Percentiles rank a stretch among this genome's conserved stretches.
These are phyloP conservation scores for Drosophila affinis DNA, from an alignment of 2,888 invertebrate genomes.

Conservation along the genomic window DNA sequence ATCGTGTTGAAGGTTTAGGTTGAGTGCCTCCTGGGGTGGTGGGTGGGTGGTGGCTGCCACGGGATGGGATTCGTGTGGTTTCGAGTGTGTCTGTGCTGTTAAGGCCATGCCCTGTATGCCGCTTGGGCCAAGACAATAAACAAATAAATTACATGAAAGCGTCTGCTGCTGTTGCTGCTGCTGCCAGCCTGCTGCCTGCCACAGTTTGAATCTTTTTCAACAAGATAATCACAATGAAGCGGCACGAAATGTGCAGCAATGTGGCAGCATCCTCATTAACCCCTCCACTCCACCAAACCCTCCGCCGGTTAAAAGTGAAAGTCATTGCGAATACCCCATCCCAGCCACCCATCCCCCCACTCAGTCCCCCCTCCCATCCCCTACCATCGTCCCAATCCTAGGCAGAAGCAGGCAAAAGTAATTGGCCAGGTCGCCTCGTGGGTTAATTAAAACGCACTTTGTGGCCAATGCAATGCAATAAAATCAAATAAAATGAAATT, in stretches of 20 bases:
- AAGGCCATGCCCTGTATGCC: slow-evolving; percentile 37
- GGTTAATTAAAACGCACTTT: slow-evolving; percentile 78
- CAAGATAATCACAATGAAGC: slow-evolving; percentile 77
- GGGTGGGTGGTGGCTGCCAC: slow-evolving; percentile 12
- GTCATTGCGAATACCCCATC: slow-evolving; percentile 57
- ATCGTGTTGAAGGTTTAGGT: slow-evolving; percentile 25
- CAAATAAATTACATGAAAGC: slow-evolving; percentile 78
- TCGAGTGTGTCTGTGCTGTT: slow-evolving; percentile 5
- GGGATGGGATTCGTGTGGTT: not conserved
- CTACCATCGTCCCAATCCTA: slow-evolving; percentile 26
- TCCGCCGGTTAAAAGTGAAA: slow-evolving; percentile 60
- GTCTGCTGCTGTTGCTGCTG: slow-evolving; percentile 13
- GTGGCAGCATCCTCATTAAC: slow-evolving; percentile 78
- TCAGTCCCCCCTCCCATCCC: not conserved
- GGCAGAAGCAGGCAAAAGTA: slow-evolving; percentile 61
- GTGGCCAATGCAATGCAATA: slow-evolving; percentile 13
- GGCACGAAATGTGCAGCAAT: slow-evolving; percentile 77
- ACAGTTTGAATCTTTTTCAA: slow-evolving; percentile 63
- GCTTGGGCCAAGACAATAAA: slow-evolving; percentile 70
- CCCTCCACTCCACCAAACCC: slow-evolving; percentile 23
- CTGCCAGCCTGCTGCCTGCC: slow-evolving; percentile 45
- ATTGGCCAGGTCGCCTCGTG: slow-evolving; percentile 76
- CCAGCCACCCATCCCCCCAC: not conserved
- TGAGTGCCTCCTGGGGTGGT: slow-evolving; percentile 47
- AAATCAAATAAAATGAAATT: not conserved